phyloP scores from a whole-genome alignment of 2,888 invertebrate genomes.

The Caenorhabditis parvicauda region DNA sequence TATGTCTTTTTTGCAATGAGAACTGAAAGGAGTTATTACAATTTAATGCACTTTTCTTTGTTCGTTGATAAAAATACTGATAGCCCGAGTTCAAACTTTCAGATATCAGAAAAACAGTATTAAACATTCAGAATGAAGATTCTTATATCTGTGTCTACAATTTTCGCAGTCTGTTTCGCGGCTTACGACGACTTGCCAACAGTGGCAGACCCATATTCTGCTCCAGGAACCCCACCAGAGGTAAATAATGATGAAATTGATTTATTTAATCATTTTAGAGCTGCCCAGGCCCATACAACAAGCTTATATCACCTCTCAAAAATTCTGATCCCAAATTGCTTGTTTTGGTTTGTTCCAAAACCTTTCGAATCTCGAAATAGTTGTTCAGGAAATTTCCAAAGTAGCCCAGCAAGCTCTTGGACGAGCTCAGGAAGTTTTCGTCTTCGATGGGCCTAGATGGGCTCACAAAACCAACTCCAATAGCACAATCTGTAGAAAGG shows the following conservation, averaged over 20 bases:
- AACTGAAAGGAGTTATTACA: too few species aligned
- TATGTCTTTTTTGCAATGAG: too few species aligned
- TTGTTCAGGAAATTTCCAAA: too few species aligned
- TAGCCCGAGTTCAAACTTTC: too few species aligned
- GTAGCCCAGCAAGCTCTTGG: slow-evolving; percentile 20
- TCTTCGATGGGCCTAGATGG: slow-evolving; percentile 11
- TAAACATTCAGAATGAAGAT: slow-evolving; percentile 19
- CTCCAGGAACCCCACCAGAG: slow-evolving; percentile 25
- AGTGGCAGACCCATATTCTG: slow-evolving; percentile 19
- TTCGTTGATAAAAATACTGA: too few species aligned
- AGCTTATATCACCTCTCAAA: slow-evolving; percentile 12
- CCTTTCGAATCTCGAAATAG: too few species aligned
- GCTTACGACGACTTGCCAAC: slow-evolving; percentile 27
- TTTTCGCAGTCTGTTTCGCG: slow-evolving; percentile 11
- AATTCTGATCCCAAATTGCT: too few species aligned
- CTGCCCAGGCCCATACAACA: slow-evolving; percentile 14
- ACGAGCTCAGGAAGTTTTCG: slow-evolving; percentile 19
- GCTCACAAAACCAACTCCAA: slow-evolving; percentile 22
- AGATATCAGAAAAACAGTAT: too few species aligned
- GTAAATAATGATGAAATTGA: background rate
- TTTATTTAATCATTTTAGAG: slow-evolving; percentile 4
- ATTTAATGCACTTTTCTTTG: too few species aligned
- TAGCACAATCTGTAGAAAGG: slow-evolving; percentile 21
- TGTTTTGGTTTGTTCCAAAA: too few species aligned
- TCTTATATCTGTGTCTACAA: slow-evolving; percentile 8